Conservation (phyloP, 2,113 vertebrate species). For the Hippocampus barbouri region DNA sequence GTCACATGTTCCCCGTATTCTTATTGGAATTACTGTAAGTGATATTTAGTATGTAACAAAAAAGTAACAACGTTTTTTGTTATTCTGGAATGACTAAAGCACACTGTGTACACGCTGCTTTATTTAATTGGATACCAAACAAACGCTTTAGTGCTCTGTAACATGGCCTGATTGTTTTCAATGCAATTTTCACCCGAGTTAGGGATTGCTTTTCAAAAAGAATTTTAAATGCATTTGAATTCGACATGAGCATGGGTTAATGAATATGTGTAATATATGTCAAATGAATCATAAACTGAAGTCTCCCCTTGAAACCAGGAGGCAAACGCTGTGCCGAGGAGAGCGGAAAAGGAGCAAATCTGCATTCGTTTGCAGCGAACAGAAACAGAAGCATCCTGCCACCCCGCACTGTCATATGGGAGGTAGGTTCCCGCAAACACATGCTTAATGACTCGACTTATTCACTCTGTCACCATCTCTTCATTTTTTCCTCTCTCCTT, state of each 20-base stretch:
- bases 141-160: neutral
- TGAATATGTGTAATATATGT: slow-evolving; percentile 20
- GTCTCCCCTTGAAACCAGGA: slow-evolving; percentile 53
- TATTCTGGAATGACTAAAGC: neutral
- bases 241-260: slow-evolving; percentile 32
- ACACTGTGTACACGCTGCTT: neutral
- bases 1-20: neutral
- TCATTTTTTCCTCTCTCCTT: slow-evolving; percentile 72
- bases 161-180: neutral
- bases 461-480: slow-evolving; percentile 77
- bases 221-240: slow-evolving; percentile 22
- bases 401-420: slow-evolving; percentile 86
- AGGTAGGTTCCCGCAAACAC: slow-evolving; percentile 90
- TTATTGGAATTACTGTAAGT: neutral
- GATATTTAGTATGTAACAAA: neutral
- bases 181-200: neutral
- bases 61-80: neutral
- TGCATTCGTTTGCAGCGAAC: slow-evolving; percentile 93
- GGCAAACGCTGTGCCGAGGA: slow-evolving; percentile 87
- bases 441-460: slow-evolving; percentile 99
- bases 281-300: neutral
- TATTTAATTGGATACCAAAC: neutral
- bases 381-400: slow-evolving; percentile 82
- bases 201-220: neutral
- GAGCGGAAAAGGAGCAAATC: slow-evolving; percentile 93